Evolutionary conservation across 2,113 vertebrate species (phyloP), one percentile per base, ranked within the genome.

Genomic region (Noturus placidus): DNA sequence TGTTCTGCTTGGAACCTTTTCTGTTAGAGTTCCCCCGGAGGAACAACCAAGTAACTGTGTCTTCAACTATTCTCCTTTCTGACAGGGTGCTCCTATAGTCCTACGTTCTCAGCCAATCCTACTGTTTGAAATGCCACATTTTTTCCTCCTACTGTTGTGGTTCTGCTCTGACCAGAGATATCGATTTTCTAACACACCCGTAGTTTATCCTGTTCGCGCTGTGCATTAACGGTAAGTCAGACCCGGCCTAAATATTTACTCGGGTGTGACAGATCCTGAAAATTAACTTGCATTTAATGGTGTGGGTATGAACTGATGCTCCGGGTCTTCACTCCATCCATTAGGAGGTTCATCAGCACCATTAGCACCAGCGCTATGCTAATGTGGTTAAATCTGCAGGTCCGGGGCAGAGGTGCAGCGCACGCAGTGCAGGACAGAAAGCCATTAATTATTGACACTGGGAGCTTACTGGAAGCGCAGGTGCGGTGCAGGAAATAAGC

Each of bases 401-500:
- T 92, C 89, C 82, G 88, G 85, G 90, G 78, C 87, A 86, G 74
- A 90, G 90, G 90, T 89, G 89, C 87, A 82, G 88, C 87, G 82
- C 88, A 90, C 63, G 82, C 82, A 46, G 88, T 65, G 81, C 86
- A 92, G 87, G 92, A 92, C 91, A 94, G 87, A 77, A 77, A 91
- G 91, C 85, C 92, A 93, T 94, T 91, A 91, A 93, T 95, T 94
- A 95, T 95, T 94, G 93, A 95, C 91, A 93, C 88, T 87, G 86
- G 87, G 33, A 82, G 88, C 91, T 94, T 95, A 93, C 92, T 90
- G 92, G 88, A 89, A 91, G 91, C 93, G 91, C 94, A 95, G 94
- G 94, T 95, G 94, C 93, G 89, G 92, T 88, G 91, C 93, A 94
- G 93, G 93, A 94, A 94, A 92, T 91, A 94, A 92, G 91, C 91